phyloP scores from a whole-genome alignment of 2,888 invertebrate genomes.

The Oasisia sp. region DNA sequence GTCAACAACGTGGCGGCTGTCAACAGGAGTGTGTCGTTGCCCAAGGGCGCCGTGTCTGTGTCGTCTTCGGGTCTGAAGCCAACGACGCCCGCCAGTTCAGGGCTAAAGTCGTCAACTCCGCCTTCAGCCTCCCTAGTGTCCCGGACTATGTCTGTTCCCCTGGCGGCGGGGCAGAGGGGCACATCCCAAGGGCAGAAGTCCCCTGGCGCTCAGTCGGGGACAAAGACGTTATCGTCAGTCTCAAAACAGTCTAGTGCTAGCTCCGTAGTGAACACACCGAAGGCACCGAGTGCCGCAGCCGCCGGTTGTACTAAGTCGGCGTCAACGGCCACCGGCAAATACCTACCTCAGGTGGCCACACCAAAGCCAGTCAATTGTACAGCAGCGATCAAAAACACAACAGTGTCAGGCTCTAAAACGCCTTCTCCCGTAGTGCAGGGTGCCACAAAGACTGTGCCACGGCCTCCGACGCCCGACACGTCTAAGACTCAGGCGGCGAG shows the following conservation, averaged over 20 bases:
- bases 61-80: not conserved
- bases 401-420: not conserved
- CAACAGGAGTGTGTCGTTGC: not conserved
- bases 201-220: not conserved
- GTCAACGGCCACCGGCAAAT: not conserved
- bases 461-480: not conserved
- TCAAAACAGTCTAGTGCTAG: constrained; percentile 12
- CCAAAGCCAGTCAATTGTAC: constrained; percentile 13
- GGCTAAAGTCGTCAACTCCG: not conserved
- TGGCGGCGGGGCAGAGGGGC: not conserved
- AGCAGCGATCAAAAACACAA: not conserved
- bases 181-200: not conserved
- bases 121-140: not conserved
- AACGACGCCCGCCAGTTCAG: not conserved
- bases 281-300: not conserved
- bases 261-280: not conserved
- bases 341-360: not conserved
- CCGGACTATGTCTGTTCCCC: not conserved
- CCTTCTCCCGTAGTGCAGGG: not conserved
- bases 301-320: not conserved
- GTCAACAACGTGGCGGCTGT: not conserved
- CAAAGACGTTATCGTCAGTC: not conserved
- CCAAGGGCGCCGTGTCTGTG: not conserved
- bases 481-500: not conserved
- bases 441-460: not conserved